These are phyloP conservation scores for Parapsyche elsis DNA, from an alignment of 1,140 invertebrate species.

Conservation along the genomic window DNA sequence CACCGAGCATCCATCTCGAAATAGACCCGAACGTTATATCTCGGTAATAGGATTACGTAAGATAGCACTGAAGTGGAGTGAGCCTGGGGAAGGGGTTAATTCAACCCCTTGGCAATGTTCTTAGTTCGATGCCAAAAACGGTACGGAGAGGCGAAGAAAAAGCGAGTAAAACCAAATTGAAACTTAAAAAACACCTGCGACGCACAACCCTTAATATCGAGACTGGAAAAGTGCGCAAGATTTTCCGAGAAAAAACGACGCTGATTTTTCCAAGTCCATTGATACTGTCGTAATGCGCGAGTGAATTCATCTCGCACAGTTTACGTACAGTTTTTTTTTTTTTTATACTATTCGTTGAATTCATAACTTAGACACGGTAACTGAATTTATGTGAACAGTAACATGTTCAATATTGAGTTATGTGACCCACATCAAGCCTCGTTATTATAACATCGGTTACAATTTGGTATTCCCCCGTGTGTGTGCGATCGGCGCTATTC, in stretches of 20 bases:
- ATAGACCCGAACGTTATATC: not conserved
- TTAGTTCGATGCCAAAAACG: not conserved
- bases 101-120: not conserved
- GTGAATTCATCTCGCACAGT: too few relatives aligned
- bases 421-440: too few relatives aligned
- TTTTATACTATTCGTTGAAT: too few relatives aligned
- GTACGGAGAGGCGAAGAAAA: not conserved
- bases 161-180: slow-evolving; percentile 40
- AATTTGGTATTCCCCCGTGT: too few relatives aligned
- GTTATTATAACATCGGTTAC: too few relatives aligned
- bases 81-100: not conserved
- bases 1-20: not conserved
- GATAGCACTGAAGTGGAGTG: not conserved
- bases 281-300: too few relatives aligned
- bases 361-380: too few relatives aligned
- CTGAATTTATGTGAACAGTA: too few relatives aligned
- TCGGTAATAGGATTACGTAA: slow-evolving; percentile 14
- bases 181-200: slow-evolving; percentile 48
- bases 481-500: too few relatives aligned
- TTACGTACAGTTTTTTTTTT: too few relatives aligned
- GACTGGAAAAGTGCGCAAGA: not conserved
- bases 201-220: slow-evolving; percentile 18
- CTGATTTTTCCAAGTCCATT: slow-evolving; percentile 2
- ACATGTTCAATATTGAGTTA: too few relatives aligned
- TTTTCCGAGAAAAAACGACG: not conserved